Evolutionary conservation across 2,888 invertebrate species (phyloP), one percentile per base, ranked within the genome.

Genomic region (Cantharis rustica): DNA sequence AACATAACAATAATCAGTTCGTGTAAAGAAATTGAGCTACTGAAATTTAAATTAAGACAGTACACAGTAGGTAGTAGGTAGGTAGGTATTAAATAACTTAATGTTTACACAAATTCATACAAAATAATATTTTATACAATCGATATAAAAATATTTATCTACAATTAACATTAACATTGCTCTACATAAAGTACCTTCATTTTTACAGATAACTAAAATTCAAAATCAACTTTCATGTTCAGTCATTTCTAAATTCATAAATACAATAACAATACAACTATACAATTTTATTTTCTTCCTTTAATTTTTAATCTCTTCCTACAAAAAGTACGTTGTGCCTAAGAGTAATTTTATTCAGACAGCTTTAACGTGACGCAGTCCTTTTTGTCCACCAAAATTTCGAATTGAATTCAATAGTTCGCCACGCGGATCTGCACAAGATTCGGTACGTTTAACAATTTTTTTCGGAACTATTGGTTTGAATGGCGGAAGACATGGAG

Each of bases 401-500:
- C 94, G 89, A 83, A 95, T 95, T 16, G 94, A 93, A 70, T 91
- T 90, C 86, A 95, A 88, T 31, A 95, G 88, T 82, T 92, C 90
- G 81, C 93, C 92, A 68, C 94, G 89, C 0, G 93, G 90, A 86
- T 94, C 93, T 1, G 87, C 83, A 68, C 85, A 84, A 16, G 80
- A 75, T 47, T 81, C 81, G 13, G 73, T 74, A 73, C 75, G 80
- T 78, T 75, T 80, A 20, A 75, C 61, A 69, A 70, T 26, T 79
- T 84, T 86, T 75, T 80, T 85, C 26, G 82, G 75, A 17, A 79
- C 78, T 47, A 82, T 80, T 16, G 86, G 86, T 83, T 85, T 84
- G 76, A 84, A 81, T 20, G 88, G 87, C 63, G 89, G 88, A 10
- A 87, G 86, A 27, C 88, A 86, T 15, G 87, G 84, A 20, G 85